A percentile compares a stretch with the other conserved stretches of the same genome.
Evolutionary conservation across 2,113 vertebrate genomes (phyloP).

Genomic region (Fregata magnificens): DNA sequence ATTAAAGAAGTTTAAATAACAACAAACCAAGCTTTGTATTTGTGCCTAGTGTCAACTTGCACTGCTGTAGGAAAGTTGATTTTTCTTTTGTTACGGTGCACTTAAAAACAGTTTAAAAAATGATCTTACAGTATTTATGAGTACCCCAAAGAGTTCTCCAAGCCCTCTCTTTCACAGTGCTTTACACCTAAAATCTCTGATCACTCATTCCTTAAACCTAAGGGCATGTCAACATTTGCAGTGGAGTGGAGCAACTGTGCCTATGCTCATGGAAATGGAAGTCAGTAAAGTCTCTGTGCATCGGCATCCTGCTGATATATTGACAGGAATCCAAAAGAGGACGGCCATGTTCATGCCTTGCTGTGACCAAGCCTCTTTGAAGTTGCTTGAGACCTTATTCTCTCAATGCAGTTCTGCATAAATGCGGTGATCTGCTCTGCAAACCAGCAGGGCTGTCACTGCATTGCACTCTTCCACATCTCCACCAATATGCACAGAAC

Average conservation of each 20-base stretch:
- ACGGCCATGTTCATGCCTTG: neutral
- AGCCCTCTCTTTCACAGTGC: neutral
- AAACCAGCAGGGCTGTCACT: neutral
- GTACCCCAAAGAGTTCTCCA: neutral
- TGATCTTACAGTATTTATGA: neutral
- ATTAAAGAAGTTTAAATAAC: conserved; percentile 42
- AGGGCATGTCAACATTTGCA: neutral
- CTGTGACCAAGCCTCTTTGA: neutral
- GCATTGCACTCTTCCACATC: neutral
- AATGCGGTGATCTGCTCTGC: neutral
- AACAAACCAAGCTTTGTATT: conserved; percentile 29
- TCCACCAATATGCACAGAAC: neutral
- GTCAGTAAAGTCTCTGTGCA: neutral
- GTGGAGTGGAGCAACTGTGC: neutral
- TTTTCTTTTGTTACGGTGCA: neutral
- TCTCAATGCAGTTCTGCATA: neutral
- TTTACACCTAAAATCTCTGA: neutral
- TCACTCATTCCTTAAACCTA: neutral
- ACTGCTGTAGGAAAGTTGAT: neutral
- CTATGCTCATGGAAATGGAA: neutral
- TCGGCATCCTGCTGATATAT: neutral
- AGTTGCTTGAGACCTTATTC: neutral
- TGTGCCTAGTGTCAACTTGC: neutral
- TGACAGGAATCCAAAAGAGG: neutral
- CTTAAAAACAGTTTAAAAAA: neutral